Percentiles rank a stretch among this genome's conserved stretches.
Conservation (phyloP, 2,797 vertebrate genomes). For the Distichodus sexfasciatus region DNA sequence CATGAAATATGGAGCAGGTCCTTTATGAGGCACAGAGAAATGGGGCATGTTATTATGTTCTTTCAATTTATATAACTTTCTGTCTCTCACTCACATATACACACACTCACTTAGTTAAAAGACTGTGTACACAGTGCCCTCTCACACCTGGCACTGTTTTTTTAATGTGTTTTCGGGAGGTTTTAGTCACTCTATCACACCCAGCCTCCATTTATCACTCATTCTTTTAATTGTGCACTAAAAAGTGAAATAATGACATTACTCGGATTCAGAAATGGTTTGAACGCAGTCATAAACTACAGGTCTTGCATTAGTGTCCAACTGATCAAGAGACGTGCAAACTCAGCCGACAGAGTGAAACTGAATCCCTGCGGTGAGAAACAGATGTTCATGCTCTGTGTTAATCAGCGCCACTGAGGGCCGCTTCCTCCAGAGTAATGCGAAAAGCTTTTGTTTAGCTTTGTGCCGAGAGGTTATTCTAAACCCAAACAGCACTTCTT, state of each 20-base stretch:
- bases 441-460: constrained; percentile 25
- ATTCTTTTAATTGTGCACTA: not conserved
- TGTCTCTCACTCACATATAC: not conserved
- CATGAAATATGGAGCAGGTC: not conserved
- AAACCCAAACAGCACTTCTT: constrained; percentile 7
- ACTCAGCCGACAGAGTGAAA: constrained; percentile 10
- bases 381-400: constrained; percentile 6
- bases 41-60: not conserved
- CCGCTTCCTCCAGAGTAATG: not conserved
- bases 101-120: not conserved
- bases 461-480: constrained; percentile 21
- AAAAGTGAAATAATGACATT: no score
- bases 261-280: no score
- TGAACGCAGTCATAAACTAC: no score
- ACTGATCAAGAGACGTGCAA: not conserved
- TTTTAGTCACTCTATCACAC: not conserved
- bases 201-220: not conserved
- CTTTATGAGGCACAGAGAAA: not conserved
- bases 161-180: not conserved
- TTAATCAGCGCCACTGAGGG: not conserved
- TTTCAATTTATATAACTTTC: not conserved
- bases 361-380: constrained; percentile 6
- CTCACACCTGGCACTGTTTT: constrained; percentile 2
- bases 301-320: no score
- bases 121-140: constrained; percentile 2